Conservation (phyloP, 2,113 vertebrate species). For the Oriolus oriolus region DNA sequence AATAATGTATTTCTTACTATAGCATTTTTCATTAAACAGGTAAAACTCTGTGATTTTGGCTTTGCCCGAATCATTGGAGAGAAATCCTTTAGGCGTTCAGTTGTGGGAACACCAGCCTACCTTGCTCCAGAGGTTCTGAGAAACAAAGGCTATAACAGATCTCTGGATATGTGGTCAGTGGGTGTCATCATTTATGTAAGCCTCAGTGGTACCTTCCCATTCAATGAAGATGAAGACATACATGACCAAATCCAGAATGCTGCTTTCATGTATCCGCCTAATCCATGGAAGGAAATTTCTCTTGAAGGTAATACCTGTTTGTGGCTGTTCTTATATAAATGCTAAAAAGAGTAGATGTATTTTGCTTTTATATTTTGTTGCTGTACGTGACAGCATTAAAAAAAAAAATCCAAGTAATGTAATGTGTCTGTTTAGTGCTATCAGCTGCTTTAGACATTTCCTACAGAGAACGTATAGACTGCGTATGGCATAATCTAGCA, state of each 20-base stretch:
- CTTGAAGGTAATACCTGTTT: slow-evolving; percentile 80
- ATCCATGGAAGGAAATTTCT: slow-evolving; percentile 96
- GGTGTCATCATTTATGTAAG: slow-evolving; percentile 98
- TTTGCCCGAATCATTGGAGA: slow-evolving; percentile 97
- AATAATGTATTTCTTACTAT: background rate
- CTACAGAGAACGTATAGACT: background rate
- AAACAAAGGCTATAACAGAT: slow-evolving; percentile 97
- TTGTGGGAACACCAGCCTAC: slow-evolving; percentile 95
- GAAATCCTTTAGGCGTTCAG: slow-evolving; percentile 94
- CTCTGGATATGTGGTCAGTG: slow-evolving; percentile 98
- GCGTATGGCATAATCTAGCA: background rate
- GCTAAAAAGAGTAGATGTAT: background rate
- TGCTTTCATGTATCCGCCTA: slow-evolving; percentile 98
- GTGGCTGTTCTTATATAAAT: background rate
- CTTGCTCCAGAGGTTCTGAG: slow-evolving; percentile 93
- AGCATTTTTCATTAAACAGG: slow-evolving; percentile 71
- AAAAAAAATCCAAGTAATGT: background rate
- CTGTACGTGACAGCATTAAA: background rate
- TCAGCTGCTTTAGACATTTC: background rate
- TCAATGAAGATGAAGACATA: slow-evolving; percentile 98
- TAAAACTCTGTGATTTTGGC: slow-evolving; percentile 97
- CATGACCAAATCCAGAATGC: slow-evolving; percentile 98
- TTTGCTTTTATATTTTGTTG: background rate
- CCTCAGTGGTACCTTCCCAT: slow-evolving; percentile 95
- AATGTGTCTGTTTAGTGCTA: background rate